Conservation (phyloP, 2,888 invertebrate species). For the Ornithoptera priamus region DNA sequence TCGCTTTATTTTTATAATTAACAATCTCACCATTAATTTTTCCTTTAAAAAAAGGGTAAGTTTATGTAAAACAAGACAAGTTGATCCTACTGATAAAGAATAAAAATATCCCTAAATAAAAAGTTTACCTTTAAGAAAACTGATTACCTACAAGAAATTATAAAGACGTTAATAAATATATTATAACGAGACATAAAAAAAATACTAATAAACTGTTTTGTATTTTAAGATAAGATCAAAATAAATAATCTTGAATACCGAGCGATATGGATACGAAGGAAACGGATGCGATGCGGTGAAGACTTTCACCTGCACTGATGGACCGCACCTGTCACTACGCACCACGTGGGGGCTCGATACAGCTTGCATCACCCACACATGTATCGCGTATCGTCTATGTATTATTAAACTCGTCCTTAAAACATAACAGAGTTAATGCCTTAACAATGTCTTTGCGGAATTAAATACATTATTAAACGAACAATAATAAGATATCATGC, state of each 20-base stretch:
- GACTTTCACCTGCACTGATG: constrained; percentile 64
- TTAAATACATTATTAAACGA: neutral
- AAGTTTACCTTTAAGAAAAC: no score
- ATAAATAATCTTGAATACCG: constrained; percentile 6
- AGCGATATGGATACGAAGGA: constrained; percentile 39
- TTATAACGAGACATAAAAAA: neutral
- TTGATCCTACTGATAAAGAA: neutral
- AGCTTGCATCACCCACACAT: neutral
- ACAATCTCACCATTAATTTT: neutral
- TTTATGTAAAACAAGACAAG: no score
- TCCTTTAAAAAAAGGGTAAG: no score
- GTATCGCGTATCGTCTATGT: neutral
- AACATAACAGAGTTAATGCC: neutral
- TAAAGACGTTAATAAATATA: neutral
- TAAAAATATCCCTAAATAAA: neutral
- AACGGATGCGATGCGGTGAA: constrained; percentile 61
- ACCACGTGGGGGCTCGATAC: constrained; percentile 13
- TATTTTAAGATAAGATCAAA: neutral
- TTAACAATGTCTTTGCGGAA: neutral
- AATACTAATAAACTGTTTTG: neutral
- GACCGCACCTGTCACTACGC: constrained; percentile 49
- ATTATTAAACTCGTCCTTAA: neutral
- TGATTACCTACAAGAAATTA: no score
- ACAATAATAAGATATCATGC: neutral
- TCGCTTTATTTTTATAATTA: neutral